Percentiles rank a stretch among this genome's conserved stretches.
Conservation (phyloP, 2,797 vertebrate genomes). For the Pseudotriccus pelzelni region DNA sequence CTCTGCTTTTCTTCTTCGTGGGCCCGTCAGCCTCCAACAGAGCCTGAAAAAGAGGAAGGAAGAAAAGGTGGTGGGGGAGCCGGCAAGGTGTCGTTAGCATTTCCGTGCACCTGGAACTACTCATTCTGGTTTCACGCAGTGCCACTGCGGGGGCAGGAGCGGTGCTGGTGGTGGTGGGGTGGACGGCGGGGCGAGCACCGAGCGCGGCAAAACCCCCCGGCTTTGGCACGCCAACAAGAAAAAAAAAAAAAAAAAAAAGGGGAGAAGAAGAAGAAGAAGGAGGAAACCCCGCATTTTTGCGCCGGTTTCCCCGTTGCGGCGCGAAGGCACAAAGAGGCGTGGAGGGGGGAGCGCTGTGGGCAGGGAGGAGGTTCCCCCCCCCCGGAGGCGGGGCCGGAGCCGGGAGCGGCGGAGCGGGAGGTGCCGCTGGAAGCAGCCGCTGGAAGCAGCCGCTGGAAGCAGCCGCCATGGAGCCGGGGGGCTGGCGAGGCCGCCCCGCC, state of each 20-base stretch:
- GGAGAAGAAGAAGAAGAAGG: background rate
- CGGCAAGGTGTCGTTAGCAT: background rate
- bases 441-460: background rate
- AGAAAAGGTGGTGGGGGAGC: background rate
- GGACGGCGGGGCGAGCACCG: background rate
- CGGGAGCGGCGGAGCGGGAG: background rate
- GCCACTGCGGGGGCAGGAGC: background rate
- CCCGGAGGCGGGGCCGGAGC: background rate
- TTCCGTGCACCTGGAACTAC: background rate
- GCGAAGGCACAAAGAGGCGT: background rate
- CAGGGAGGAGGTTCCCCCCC: background rate
- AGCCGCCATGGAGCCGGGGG: background rate
- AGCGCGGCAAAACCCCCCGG: background rate
- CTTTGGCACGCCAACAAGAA: background rate
- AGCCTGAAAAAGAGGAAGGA: background rate
- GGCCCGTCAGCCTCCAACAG: background rate
- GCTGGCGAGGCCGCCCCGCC: background rate
- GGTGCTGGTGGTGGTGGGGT: background rate
- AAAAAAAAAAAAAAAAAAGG: no score
- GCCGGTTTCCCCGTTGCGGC: background rate
- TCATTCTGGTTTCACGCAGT: background rate
- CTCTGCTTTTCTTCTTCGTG: background rate
- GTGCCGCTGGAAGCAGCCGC: background rate
- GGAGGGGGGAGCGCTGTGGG: background rate
- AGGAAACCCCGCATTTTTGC: background rate